Base-by-base conservation (phyloP, 2,113 vertebrate species). In the Nesospiza acunhae region DNA sequence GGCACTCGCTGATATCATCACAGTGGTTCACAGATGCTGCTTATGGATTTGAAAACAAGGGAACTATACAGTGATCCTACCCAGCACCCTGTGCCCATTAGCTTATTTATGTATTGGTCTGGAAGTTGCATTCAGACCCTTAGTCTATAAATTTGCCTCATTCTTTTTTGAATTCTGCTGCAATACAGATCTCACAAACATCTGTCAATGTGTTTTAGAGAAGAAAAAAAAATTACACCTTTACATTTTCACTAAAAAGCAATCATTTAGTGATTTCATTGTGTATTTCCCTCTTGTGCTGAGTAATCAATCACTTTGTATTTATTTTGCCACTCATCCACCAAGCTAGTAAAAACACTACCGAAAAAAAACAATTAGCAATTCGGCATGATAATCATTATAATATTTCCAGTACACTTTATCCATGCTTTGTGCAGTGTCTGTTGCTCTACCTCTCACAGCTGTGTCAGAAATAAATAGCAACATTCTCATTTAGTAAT, bases 391-490 rank as follows among this genome's bases (percentile, higher is more conserved):
- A 69, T 19, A 80, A 62, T 58, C 21, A 28, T 74, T 33, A 33
- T 20, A 78, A n/a, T 31, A 78, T 55, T 72, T 60, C n/a, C 30
- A 75, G 33, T 49, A 89, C 42, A 78, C 47, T 41, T 63, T 58
- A 59, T 18, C 24, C 44, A 24, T 13, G 17, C 16, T 50, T 76
- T 62, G 23, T 77, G 39, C 60, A 74, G 19, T 50, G 42, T 76
- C 58, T 75, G 35, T 55, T 74, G 37, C 47, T 91, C 26, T 70
- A 56, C 28, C n/a, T 63, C 31, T 95, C 68, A 30, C 60, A 86
- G 31, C 20, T 58, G 24, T 78, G 81, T 75, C 46, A 63, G 46
- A 56, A 95, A 77, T 63, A 86, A 91, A 91, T 19, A 78, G 52
- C 13, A 64, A 68, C 1, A 1, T 49, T 46, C 19, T 80, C 7